These are phyloP conservation scores for Gymnoscelis rufifasciata DNA, from an alignment of 2,888 invertebrate species.

Conservation along the genomic window DNA sequence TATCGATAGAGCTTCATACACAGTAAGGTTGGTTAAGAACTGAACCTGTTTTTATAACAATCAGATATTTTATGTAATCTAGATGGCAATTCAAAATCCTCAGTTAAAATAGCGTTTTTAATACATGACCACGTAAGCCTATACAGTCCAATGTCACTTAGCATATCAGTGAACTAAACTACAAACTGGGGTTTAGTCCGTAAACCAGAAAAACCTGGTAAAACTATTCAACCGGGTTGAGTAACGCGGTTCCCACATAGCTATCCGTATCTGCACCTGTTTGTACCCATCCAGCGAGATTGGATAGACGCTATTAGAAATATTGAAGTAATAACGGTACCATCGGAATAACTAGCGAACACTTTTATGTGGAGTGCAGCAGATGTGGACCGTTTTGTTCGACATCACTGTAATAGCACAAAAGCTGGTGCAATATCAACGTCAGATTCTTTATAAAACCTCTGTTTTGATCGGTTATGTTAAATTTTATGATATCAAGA, in stretches of 20 bases:
- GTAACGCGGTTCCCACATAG: slow-evolving; percentile 13
- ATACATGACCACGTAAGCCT: too few species aligned
- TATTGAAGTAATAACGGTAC: slow-evolving; percentile 55
- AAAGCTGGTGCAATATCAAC: slow-evolving; percentile 24
- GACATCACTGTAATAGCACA: slow-evolving; percentile 12
- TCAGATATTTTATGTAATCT: too few species aligned
- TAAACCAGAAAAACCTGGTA: slow-evolving; percentile 15
- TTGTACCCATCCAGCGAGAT: slow-evolving; percentile 45
- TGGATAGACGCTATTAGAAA: slow-evolving; percentile 62
- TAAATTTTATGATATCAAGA: background rate
- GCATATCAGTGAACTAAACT: slow-evolving; percentile 2
- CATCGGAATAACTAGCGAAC: slow-evolving; percentile 24
- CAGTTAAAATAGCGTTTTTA: too few species aligned
- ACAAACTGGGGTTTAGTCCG: slow-evolving; percentile 11
- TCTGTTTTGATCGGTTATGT: background rate
- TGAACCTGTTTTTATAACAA: too few species aligned
- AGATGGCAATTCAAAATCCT: too few species aligned
- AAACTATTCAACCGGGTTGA: slow-evolving; percentile 11
- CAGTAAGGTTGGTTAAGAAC: too few species aligned
- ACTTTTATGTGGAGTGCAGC: slow-evolving; percentile 25
- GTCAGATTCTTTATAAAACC: background rate
- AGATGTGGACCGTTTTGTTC: slow-evolving; percentile 17
- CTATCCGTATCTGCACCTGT: slow-evolving; percentile 9
- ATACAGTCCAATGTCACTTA: background rate
- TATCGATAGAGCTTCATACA: too few species aligned